Percentiles rank a stretch among this genome's conserved stretches.
Evolutionary conservation across 2,113 vertebrate genomes (phyloP).

Genomic region (Thinocorus orbignyianus): DNA sequence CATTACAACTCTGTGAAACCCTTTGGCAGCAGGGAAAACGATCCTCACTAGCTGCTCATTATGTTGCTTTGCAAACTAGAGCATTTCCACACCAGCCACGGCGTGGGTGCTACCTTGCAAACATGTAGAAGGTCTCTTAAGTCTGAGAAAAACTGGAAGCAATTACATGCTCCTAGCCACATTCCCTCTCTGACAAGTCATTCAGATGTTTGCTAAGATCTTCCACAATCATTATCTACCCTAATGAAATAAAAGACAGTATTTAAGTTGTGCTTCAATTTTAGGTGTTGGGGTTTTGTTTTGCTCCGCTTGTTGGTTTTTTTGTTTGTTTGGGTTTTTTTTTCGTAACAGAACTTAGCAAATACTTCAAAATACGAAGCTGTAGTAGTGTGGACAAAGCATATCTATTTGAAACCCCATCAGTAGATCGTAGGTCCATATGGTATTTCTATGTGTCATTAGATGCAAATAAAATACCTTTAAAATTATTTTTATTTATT

Average conservation of each 20-base stretch:
- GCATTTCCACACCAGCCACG: not conserved
- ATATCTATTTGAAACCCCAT: not conserved
- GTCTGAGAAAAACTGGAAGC: not conserved
- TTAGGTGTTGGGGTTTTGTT: not conserved
- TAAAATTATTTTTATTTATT: not conserved
- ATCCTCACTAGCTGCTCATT: conserved; percentile 22
- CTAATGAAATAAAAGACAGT: not conserved
- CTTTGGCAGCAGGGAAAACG: not conserved
- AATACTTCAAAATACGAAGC: not conserved
- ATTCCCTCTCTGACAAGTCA: not conserved
- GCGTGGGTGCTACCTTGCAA: not conserved
- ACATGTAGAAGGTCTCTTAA: not conserved
- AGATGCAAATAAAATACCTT: not conserved
- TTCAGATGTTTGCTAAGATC: not conserved
- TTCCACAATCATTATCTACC: not conserved
- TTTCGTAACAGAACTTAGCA: not conserved
- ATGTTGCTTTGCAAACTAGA: not conserved
- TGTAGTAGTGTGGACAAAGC: not conserved
- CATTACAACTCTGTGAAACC: not conserved
- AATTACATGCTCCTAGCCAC: not conserved
- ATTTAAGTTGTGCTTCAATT: not conserved
- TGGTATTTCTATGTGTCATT: not conserved
- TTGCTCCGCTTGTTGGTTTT: not conserved
- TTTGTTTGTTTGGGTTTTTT: not conserved
- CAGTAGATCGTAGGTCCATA: not conserved